Evolutionary conservation across 2,113 vertebrate genomes (phyloP).

Genomic region (Zosterops japonicus): DNA sequence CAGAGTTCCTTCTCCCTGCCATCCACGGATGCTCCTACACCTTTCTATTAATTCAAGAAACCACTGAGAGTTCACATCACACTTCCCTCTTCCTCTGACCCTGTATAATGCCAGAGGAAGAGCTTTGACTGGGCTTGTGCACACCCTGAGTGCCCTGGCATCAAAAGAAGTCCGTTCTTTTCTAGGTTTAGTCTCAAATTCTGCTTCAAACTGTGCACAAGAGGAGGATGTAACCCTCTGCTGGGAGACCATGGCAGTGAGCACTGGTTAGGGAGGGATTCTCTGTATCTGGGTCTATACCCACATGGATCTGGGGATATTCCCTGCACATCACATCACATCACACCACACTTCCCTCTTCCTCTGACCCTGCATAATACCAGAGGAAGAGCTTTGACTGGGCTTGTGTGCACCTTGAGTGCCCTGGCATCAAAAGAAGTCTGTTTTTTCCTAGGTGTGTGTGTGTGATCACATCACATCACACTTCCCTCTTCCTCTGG

Average conservation of each 20-base stretch:
- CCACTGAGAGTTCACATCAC: too few relatives aligned
- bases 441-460: too few relatives aligned
- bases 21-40: too few relatives aligned
- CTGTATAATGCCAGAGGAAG: neutral
- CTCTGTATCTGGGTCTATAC: fast-evolving
- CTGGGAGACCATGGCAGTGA: neutral
- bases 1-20: too few relatives aligned
- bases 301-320: fast-evolving
- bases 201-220: fast-evolving
- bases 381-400: too few relatives aligned
- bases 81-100: neutral
- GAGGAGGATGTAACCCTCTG: neutral
- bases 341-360: neutral
- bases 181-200: neutral
- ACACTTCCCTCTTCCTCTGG: neutral
- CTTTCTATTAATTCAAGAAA: too few relatives aligned
- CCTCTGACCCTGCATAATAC: too few relatives aligned
- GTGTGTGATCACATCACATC: neutral
- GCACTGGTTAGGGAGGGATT: neutral
- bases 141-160: too few relatives aligned
- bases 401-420: too few relatives aligned
- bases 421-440: too few relatives aligned
- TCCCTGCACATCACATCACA: fast-evolving
- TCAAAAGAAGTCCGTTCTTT: neutral
- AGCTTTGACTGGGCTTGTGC: neutral